Conservation (phyloP, 2,113 vertebrate genomes). For the Potamarius usumacintae region DNA sequence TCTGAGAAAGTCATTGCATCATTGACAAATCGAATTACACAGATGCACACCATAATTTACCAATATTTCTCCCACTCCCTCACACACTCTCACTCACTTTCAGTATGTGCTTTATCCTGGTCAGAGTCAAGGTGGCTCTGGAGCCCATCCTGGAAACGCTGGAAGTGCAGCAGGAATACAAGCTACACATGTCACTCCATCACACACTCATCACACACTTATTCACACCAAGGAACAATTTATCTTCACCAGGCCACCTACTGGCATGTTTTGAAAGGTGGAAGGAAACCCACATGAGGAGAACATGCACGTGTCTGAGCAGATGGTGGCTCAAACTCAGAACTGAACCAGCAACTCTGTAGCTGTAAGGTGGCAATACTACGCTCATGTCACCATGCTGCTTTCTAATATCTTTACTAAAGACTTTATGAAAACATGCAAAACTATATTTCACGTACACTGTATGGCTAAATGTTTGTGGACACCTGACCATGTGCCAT, state of each 20-base stretch:
- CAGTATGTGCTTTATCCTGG: not conserved
- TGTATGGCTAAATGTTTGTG: not conserved
- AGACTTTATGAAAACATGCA: not conserved
- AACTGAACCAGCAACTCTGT: not conserved
- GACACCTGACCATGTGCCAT: not conserved
- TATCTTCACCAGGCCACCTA: not conserved
- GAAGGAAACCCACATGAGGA: not conserved
- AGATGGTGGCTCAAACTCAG: not conserved
- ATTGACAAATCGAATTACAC: not conserved
- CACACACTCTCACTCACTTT: not conserved
- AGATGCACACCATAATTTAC: not conserved
- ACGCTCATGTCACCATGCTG: not conserved
- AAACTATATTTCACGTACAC: not conserved
- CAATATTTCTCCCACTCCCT: not conserved
- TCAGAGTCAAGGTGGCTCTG: not conserved
- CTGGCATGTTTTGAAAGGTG: not conserved
- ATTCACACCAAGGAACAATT: not conserved
- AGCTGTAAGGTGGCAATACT: not conserved
- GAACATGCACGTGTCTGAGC: not conserved
- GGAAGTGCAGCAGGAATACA: not conserved
- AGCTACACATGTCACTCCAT: not conserved
- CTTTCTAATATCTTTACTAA: not conserved
- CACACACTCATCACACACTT: not conserved
- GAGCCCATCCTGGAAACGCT: not conserved
- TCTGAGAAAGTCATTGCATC: not conserved